Evolutionary conservation across 2,113 vertebrate genomes (phyloP).

Genomic region (Pelecanus crispus): DNA sequence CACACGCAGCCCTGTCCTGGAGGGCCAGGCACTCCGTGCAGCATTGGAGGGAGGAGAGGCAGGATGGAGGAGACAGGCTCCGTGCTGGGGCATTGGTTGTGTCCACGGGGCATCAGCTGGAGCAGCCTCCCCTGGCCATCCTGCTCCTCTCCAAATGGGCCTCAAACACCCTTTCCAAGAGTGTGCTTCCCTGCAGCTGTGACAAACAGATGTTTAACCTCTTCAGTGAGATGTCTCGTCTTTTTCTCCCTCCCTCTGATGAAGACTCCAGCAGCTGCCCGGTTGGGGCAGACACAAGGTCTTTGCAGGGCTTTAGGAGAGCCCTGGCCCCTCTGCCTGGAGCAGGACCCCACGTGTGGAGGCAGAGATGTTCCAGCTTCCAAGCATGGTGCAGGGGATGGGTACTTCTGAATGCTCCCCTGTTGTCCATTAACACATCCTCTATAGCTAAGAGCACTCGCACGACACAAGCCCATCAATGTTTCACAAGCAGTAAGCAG

Average conservation of each 20-base stretch:
- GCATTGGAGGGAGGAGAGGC: neutral
- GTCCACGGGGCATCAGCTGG: rapidly evolving
- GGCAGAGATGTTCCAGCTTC: neutral
- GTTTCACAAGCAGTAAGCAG: neutral
- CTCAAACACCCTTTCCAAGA: neutral
- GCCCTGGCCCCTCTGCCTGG: neutral
- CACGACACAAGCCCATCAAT: neutral
- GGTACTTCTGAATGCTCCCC: neutral
- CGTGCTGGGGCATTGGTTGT: rapidly evolving
- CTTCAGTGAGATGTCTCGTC: neutral
- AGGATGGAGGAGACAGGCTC: neutral
- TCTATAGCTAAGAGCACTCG: neutral
- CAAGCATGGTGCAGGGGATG: rapidly evolving
- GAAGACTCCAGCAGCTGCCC: neutral
- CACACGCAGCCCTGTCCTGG: rapidly evolving
- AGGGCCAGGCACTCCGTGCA: neutral
- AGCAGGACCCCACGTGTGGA: rapidly evolving
- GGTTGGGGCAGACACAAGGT: neutral
- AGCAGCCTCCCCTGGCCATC: neutral
- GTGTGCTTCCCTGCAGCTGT: neutral
- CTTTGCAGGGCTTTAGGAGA: neutral
- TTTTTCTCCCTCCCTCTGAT: neutral
- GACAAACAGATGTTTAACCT: neutral
- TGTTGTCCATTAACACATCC: neutral
- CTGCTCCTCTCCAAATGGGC: neutral